Evolutionary conservation across 2,113 vertebrate species (phyloP).

Genomic region (Laticauda laticaudata): DNA sequence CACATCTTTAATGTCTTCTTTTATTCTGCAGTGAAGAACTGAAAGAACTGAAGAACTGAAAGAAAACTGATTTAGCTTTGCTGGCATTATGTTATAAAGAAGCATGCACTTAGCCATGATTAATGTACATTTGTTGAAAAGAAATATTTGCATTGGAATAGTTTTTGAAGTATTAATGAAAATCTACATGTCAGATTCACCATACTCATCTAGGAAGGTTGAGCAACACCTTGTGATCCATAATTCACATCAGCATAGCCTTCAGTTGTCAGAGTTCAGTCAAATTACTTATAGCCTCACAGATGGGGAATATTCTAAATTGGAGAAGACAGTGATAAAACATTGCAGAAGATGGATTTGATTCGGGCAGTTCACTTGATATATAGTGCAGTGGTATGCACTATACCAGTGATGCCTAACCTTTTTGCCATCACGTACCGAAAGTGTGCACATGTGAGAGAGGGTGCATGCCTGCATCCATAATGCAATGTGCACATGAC

Average conservation of each 20-base stretch:
- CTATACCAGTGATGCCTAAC: not conserved
- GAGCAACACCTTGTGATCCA: not conserved
- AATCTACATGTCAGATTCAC: not conserved
- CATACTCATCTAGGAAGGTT: not conserved
- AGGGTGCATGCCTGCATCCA: no score
- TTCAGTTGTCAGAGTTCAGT: not conserved
- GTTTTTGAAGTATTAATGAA: not conserved
- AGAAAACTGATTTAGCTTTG: constrained; percentile 3
- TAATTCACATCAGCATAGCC: not conserved
- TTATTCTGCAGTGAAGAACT: not conserved
- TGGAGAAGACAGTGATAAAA: rapidly evolving
- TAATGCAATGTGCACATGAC: no score
- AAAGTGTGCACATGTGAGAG: no score
- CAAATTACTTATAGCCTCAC: not conserved
- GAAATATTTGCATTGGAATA: not conserved
- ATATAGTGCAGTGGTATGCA: not conserved
- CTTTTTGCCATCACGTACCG: no score
- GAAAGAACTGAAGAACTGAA: not conserved
- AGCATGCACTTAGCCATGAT: not conserved
- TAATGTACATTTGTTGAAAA: not conserved
- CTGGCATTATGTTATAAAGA: not conserved
- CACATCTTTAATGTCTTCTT: not conserved
- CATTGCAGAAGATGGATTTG: not conserved
- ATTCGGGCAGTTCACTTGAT: not conserved
- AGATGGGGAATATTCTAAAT: not conserved